Base-by-base conservation (phyloP, 2,797 vertebrate species). In the Paramormyrops hopkinsi region DNA sequence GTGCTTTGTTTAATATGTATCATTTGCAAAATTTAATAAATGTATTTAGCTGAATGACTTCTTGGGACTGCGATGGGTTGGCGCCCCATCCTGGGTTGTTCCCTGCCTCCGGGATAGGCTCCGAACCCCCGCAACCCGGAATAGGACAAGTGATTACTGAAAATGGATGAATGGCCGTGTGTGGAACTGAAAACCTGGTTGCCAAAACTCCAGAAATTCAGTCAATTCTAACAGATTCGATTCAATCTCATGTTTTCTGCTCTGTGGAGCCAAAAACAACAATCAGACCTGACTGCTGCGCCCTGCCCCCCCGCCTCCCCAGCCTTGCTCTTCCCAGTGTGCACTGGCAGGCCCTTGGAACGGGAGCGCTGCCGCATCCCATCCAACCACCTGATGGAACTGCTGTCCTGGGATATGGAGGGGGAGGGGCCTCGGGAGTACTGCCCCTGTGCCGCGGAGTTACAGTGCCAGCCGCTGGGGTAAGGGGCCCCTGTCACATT, bases 281-380 rank as follows among this genome's bases (percentile, higher is more conserved):
- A 48, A 25, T 17, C 48, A 14, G 8, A 51, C 48, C 9, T 84
- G 22, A 22, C 54, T 59, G n/a, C 54, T 59, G 54, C 0, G 6
- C 54, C 19, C n/a, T 7, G 19, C 33, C 17, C 4, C 1, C 19
- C 51, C 11, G 0, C 46, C 25, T 41, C 51, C 17, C 79, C 92
- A 99, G 99, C 95, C 29, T 95, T 99, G 1, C 93, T 97, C 88
- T 98, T 97, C 19, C 96, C 98, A 0, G 97, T 99, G 90, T 99
- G 99, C 92, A 97, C 92, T 0, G 95, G 96, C 1, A 95, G 97
- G 88, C 97, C 98, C 0, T 94, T 96, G 86, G 97, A 97, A 90
- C 97, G 95, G 0, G 97, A 99, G 90, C 96, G 95, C 89, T 99
- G 99, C 92, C 95, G 96, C 0, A 94, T 95, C 44, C 95, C 95